phyloP scores from a whole-genome alignment of 1,140 invertebrate species.

The Papilio dardanus region DNA sequence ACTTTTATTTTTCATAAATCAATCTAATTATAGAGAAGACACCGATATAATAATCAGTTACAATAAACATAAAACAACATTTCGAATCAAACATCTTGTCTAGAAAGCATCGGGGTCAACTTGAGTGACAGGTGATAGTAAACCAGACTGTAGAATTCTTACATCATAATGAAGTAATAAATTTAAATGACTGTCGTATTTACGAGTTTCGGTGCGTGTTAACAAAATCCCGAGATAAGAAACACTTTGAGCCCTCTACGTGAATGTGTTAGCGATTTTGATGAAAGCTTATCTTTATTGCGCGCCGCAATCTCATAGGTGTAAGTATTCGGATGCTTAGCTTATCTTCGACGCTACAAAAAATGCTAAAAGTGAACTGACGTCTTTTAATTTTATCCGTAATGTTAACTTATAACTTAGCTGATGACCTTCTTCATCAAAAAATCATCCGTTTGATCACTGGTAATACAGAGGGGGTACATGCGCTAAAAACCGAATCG shows the following conservation, averaged over 20 bases:
- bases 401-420: too few relatives aligned
- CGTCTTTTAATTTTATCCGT: background rate
- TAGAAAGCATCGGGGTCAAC: background rate
- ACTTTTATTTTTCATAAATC: background rate
- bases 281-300: conserved; percentile 35
- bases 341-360: conserved; percentile 4
- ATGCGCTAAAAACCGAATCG: too few relatives aligned
- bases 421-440: too few relatives aligned
- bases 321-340: conserved; percentile 24
- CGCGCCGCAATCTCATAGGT: conserved; percentile 34
- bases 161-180: conserved; percentile 20
- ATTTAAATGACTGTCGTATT: background rate
- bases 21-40: background rate
- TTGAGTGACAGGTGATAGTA: background rate
- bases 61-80: background rate
- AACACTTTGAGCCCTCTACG: conserved; percentile 23
- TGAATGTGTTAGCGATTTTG: conserved; percentile 35
- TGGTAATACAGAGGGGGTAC: too few relatives aligned
- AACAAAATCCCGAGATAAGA: conserved; percentile 32
- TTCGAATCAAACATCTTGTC: background rate
- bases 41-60: background rate
- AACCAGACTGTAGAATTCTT: background rate
- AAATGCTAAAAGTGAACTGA: background rate
- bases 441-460: too few relatives aligned
- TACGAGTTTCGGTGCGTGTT: conserved; percentile 22